Percentiles rank a stretch among this genome's conserved stretches.
Evolutionary conservation across 2,888 invertebrate genomes (phyloP).

Genomic region (Notodonta ziczac): DNA sequence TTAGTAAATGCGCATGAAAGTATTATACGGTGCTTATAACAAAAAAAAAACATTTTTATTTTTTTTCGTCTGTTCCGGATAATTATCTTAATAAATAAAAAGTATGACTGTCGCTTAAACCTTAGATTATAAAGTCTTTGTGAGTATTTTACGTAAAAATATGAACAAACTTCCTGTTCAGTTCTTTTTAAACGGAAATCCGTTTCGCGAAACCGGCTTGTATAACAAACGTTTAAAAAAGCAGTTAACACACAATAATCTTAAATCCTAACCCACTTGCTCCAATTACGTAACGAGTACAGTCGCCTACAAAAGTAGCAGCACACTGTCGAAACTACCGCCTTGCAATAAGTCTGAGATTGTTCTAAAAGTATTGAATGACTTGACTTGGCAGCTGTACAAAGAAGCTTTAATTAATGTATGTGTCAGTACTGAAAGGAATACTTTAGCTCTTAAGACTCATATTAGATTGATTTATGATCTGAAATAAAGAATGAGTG

Average conservation of each 20-base stretch:
- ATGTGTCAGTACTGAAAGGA: conserved; percentile 38
- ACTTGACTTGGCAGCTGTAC: conserved; percentile 13
- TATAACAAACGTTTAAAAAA: conserved; percentile 19
- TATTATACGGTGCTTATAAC: too few species aligned
- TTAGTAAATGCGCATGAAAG: too few species aligned
- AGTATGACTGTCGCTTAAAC: too few species aligned
- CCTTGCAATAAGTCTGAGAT: background rate
- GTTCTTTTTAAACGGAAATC: conserved; percentile 4
- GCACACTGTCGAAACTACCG: background rate
- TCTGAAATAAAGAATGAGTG: conserved; percentile 40
- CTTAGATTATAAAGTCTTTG: too few species aligned
- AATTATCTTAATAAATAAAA: too few species aligned
- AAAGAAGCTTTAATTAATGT: conserved; percentile 45
- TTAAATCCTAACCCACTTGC: conserved; percentile 30
- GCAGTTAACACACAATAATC: conserved; percentile 15
- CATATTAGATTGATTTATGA: conserved; percentile 43
- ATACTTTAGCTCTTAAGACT: conserved; percentile 30
- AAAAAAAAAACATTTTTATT: too few species aligned
- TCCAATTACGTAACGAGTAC: conserved; percentile 21
- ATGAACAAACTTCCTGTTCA: background rate
- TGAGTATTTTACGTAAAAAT: too few species aligned
- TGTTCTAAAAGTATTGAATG: background rate
- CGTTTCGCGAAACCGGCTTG: conserved; percentile 28
- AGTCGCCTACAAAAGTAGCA: conserved; percentile 1
- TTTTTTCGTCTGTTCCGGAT: too few species aligned